Base-by-base conservation (phyloP, 2,797 vertebrate species). In the Miichthys miiuy region DNA sequence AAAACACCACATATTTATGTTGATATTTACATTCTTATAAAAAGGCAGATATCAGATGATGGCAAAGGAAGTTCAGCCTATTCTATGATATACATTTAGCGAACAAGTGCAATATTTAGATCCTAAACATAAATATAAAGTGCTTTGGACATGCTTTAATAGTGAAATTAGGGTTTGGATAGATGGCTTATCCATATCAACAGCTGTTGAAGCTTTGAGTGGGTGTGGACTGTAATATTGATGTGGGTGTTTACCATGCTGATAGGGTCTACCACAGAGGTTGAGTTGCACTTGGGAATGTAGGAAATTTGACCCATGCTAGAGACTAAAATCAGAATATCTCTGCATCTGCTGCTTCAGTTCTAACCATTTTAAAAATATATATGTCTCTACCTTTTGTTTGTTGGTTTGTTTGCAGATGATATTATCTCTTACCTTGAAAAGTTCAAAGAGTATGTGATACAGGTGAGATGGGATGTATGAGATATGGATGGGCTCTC, bases 371-470 rank as follows among this genome's bases (percentile, higher is more conserved):
- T 30, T 48, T 1, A 12, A 5, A 34, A 64, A 27, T 3, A 30
- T 6, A 56, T 27, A 21, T n/a, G 5, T 67, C 34, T 6, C 38
- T 54, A 3, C 13, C 2, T 62, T 25, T 13, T 9, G 7, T 23
- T 9, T n/a, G 7, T 52, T 66, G 34, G 34, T 34, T 13, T 21
- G 3, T 46, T 20, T 58, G 38, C 57, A 64, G 47, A 25, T 64
- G 20, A 8, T 34, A 12, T 23, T 0, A 54, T 89, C 11, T 1
- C 83, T 91, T 93, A 97, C 97, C 96, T 97, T 97, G 85, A 97
- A 97, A 87, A 97, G 96, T 77, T 97, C 97, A 47, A 97, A 97
- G 64, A 97, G 96, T 95, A 97, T 96, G 91, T 97, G 97, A 91
- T 96, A 97, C 67, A 97, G 95, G 57, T 97, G 97, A 2, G 97